Conservation (phyloP, 1,140 invertebrate genomes). For the Drosophila ficusphila region DNA sequence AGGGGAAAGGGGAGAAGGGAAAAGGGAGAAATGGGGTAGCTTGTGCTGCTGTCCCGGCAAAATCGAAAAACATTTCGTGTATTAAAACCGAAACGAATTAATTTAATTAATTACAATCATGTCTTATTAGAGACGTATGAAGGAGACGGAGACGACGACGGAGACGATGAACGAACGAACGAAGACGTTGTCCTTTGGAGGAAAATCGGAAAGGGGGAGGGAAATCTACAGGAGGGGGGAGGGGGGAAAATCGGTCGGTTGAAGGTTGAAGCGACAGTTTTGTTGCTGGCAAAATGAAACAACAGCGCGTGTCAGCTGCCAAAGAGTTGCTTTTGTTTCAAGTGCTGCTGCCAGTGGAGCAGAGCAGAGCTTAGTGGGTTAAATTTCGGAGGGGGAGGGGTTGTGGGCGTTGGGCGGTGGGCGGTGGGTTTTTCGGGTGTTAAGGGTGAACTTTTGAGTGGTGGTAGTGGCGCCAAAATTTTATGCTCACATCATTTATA, state of each 20-base stretch:
- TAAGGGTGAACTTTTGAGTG: background rate
- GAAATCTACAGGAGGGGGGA: too few species aligned
- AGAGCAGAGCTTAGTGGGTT: constrained; percentile 38
- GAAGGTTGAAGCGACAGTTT: constrained; percentile 42
- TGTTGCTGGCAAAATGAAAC: constrained; percentile 45
- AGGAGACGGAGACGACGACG: constrained; percentile 37
- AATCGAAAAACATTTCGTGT: constrained; percentile 84
- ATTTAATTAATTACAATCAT: constrained; percentile 85
- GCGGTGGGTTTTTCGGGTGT: background rate
- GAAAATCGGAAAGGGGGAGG: background rate
- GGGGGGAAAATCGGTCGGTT: too few species aligned
- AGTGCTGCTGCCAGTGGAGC: too few species aligned
- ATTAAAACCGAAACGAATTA: constrained; percentile 84
- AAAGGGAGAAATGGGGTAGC: background rate
- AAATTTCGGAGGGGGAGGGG: background rate
- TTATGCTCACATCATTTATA: constrained; percentile 84
- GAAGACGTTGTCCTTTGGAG: constrained; percentile 23
- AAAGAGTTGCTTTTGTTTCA: constrained; percentile 77
- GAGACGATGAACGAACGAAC: constrained; percentile 32
- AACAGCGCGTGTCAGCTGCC: constrained; percentile 60
- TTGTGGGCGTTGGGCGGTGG: background rate
- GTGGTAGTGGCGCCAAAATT: constrained; percentile 53
- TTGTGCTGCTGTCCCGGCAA: constrained; percentile 35
- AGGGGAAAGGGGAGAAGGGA: too few species aligned
- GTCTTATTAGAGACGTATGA: constrained; percentile 84